Evolutionary conservation across 2,888 invertebrate species (phyloP), one percentile per base, ranked within the genome.

Genomic region (Agrenia bidenticulata): DNA sequence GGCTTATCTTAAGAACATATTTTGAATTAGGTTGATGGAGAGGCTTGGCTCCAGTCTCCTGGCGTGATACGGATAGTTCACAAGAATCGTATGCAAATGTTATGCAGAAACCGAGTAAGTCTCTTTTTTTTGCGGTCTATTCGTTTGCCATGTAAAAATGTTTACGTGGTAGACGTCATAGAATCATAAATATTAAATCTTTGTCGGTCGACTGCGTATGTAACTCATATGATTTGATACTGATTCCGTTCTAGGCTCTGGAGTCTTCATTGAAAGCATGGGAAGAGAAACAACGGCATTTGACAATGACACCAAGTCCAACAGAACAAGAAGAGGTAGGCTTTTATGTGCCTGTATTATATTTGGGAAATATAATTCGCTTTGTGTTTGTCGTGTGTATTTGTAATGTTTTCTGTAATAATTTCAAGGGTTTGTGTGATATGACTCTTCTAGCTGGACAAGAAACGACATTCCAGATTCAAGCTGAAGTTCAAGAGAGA

Each of bases 11-110:
- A 7, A 11, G 32, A 32, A 32, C 32, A 32, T 7, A 32, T 32
- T 11, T 32, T 32, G 11, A 32, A 32, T 39, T 39, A 74, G 82
- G 96, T 96, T 45, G 97, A 98, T 79, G 98, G 97, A 0, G 98
- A 98, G 81, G 96, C 97, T 1, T 97, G 97, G 97, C 85, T 96
- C 45, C 97, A 97, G 80, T 94, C 94, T 0, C 96, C 98, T 0
- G 97, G 97, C 41, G 92, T 94, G 79, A 94, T 98, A 75, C 85
- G 94, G 63, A 96, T 98, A 75, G 88, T 94, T 75, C 97, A 97
- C 81, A 97, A 97, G 82, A 97, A 97, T 82, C 85, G 96, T 61
- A 94, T 96, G 79, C 96, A 96, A 83, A 94, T 98, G 92, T 83
- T 98, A 24, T 93, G 92, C 78, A 84, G 96, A 66, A 95, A 95